Evolutionary conservation across 1,140 invertebrate genomes (phyloP).

Genomic region (Chrysoperla carnea): DNA sequence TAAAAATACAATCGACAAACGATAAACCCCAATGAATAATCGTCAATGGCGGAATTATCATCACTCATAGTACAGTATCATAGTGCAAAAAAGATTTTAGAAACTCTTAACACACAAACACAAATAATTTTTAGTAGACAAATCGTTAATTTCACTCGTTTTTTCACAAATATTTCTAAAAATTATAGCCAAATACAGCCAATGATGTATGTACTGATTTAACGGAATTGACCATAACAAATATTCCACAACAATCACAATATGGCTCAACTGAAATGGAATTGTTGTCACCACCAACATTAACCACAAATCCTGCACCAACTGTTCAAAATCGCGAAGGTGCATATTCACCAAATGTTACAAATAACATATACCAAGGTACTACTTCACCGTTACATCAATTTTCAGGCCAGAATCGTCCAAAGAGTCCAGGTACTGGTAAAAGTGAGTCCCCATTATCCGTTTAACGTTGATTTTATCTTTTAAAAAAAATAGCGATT

Average conservation of each 20-base stretch:
- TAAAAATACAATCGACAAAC: no score
- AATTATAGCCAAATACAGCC: slow-evolving; percentile 5
- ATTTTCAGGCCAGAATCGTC: slow-evolving; percentile 9
- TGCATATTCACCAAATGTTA: neutral
- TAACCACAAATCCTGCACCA: slow-evolving; percentile 7
- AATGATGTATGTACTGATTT: slow-evolving; percentile 17
- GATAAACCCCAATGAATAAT: no score
- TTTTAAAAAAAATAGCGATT: neutral
- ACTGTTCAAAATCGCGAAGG: neutral
- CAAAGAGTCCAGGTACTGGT: slow-evolving; percentile 15
- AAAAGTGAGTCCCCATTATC: neutral
- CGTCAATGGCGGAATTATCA: no score
- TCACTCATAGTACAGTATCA: no score
- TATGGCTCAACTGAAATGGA: slow-evolving; percentile 7
- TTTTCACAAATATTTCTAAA: no score
- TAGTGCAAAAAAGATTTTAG: no score
- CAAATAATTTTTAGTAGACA: no score
- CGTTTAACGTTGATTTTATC: no score
- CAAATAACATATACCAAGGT: neutral
- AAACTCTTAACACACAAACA: no score
- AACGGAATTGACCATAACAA: slow-evolving; percentile 2
- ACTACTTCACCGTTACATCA: slow-evolving; percentile 27
- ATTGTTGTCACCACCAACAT: slow-evolving; percentile 12
- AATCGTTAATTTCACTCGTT: no score
- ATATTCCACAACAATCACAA: neutral